A percentile compares a stretch with the other conserved stretches of the same genome.
Conservation (phyloP, 2,888 invertebrate genomes). For the Alentia gelatinosa region DNA sequence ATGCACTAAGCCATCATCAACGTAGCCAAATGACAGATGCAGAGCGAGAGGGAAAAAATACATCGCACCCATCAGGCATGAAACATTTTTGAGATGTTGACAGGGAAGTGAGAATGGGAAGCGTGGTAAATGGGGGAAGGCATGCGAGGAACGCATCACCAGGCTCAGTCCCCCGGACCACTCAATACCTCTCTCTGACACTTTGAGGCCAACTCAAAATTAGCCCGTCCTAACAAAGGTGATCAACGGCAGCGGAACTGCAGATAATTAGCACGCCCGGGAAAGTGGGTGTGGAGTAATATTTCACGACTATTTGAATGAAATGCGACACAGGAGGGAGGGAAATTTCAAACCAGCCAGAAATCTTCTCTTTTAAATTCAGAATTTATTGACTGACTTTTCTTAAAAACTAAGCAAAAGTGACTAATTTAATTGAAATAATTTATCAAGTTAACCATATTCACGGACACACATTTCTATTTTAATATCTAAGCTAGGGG, state of each 20-base stretch:
- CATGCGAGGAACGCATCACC: neutral
- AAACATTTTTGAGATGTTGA: conserved; percentile 16
- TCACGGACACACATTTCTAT: too few species aligned
- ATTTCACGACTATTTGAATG: neutral
- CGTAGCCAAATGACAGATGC: neutral
- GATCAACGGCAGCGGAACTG: neutral
- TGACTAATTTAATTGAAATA: too few species aligned
- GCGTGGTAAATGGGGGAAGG: neutral
- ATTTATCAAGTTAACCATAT: too few species aligned
- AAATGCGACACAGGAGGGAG: neutral
- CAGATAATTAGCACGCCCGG: neutral
- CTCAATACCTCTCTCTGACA: neutral
- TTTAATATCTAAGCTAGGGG: too few species aligned
- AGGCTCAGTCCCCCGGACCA: neutral
- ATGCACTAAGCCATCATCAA: neutral
- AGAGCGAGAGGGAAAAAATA: neutral
- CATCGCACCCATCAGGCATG: neutral
- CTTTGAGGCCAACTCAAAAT: neutral
- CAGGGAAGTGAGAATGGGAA: neutral
- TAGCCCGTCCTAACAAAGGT: neutral
- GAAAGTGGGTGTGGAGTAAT: neutral
- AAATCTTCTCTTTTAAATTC: too few species aligned
- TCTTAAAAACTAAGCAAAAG: too few species aligned
- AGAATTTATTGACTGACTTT: too few species aligned
- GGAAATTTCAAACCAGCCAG: neutral